Conservation (phyloP, 2,888 invertebrate genomes). For the Xestia sexstrigata region DNA sequence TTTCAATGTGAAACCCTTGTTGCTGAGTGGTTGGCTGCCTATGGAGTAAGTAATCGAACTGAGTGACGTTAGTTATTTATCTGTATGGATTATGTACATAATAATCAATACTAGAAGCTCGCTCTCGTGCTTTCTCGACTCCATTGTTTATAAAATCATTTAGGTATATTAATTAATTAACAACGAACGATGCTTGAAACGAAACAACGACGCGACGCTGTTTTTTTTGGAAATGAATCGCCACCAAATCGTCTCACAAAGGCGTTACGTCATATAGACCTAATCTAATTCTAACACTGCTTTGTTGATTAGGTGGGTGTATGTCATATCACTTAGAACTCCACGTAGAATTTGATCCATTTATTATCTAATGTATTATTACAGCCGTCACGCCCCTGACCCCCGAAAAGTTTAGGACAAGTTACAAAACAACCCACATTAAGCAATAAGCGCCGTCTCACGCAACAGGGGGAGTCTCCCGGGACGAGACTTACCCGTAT, state of each 20-base stretch:
- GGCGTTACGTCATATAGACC: background rate
- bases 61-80: constrained; percentile 4
- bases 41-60: constrained; percentile 15
- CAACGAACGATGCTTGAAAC: too few relatives aligned
- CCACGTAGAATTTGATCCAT: constrained; percentile 10
- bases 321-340: background rate
- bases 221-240: background rate
- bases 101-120: constrained; percentile 12
- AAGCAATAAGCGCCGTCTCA: constrained; percentile 14
- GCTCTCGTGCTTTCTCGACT: background rate
- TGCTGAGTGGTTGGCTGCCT: constrained; percentile 22
- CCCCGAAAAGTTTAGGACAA: constrained; percentile 14
- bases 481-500: constrained; percentile 20
- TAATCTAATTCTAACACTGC: background rate
- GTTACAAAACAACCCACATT: constrained; percentile 23
- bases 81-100: constrained; percentile 1
- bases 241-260: background rate
- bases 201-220: background rate
- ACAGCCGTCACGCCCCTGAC: constrained; percentile 14
- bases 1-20: constrained; percentile 15
- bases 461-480: background rate
- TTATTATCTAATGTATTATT: constrained; percentile 11
- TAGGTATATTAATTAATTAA: background rate
- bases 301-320: background rate
- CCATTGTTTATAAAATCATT: background rate